Evolutionary conservation across 2,113 vertebrate genomes (phyloP), one percentile per base, ranked within the genome.

Genomic region (Pelecanus crispus): DNA sequence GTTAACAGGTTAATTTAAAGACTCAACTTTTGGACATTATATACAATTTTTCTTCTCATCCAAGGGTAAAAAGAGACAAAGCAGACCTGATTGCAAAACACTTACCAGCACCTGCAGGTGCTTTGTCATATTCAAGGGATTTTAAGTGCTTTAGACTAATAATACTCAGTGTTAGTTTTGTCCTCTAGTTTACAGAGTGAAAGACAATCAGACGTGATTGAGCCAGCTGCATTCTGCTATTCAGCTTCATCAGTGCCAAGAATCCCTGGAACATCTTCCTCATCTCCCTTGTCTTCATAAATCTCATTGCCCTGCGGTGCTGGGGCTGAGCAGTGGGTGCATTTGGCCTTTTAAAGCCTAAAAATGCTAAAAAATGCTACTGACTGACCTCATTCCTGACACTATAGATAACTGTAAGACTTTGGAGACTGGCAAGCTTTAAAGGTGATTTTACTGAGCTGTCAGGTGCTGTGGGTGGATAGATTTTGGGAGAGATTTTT

Each of bases 1-100:
- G 65, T 80, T 92, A 94, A 71, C 62, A 81, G 49, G 81, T 96
- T 92, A 84, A 94, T 87, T 91, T 87, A 59, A 95, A 70, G 50
- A 9, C 26, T 42, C 50, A 72, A 22, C 78, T 90, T 95, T 20
- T 81, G 74, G 88, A 53, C 28, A 6, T 77, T 59, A 75, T 44
- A 49, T 44, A 18, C 19, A 17, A 65, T 92, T 96, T 91, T 53
- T 26, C 56, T 62, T 28, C 62, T 56, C 56, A 61, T 67, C 62
- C 49, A 53, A 36, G 52, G 26, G 7, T 61, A 14, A 44, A 52
- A 84, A 66, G 53, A 86, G 71, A 94, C 62, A 94, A 94, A 94
- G 86, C 47, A 88, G 63, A 84, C 22, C 68, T 96, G 93, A 92
- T 93, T 89, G 89, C 90, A 66, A 53, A 94, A 75, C 62, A 61